Conservation (phyloP, 1,140 invertebrate genomes). For the Globodera ellingtonae region DNA sequence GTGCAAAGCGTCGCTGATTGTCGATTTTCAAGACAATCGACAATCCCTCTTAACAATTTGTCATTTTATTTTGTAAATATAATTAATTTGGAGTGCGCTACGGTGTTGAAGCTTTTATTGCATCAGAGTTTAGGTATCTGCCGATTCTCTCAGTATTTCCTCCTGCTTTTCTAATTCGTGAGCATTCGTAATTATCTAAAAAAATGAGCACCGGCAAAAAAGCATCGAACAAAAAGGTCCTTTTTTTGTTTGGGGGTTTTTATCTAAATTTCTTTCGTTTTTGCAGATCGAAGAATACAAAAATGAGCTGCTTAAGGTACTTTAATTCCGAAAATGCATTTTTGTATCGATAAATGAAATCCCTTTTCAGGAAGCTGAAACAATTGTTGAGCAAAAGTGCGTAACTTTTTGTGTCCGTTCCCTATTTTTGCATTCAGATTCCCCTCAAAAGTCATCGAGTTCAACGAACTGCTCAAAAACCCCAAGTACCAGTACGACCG, state of each 20-base stretch:
- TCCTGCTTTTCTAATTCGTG: too few relatives aligned
- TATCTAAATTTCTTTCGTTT: too few relatives aligned
- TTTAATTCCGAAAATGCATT: background rate
- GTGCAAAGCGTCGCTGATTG: slow-evolving; percentile 11
- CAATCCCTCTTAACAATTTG: background rate
- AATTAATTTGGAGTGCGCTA: too few relatives aligned
- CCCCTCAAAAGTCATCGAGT: slow-evolving; percentile 38
- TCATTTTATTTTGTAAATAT: background rate
- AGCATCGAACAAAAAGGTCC: background rate
- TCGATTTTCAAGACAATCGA: slow-evolving; percentile 16
- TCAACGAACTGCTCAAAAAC: slow-evolving; percentile 42
- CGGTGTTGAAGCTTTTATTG: too few relatives aligned
- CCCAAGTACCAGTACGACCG: slow-evolving; percentile 34
- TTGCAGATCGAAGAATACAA: background rate
- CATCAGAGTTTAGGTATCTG: too few relatives aligned
- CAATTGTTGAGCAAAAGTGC: slow-evolving; percentile 39
- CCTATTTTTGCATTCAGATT: background rate
- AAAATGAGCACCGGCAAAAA: too few relatives aligned
- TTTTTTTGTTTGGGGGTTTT: too few relatives aligned
- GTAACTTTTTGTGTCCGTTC: background rate
- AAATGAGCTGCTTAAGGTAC: background rate
- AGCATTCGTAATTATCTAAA: too few relatives aligned
- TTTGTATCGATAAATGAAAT: background rate
- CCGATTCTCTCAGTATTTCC: too few relatives aligned
- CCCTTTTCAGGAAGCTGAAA: slow-evolving; percentile 35